Evolutionary conservation across 1,140 invertebrate genomes (phyloP), one percentile per base, ranked within the genome.

Genomic region (Drosophila sturtevanti): DNA sequence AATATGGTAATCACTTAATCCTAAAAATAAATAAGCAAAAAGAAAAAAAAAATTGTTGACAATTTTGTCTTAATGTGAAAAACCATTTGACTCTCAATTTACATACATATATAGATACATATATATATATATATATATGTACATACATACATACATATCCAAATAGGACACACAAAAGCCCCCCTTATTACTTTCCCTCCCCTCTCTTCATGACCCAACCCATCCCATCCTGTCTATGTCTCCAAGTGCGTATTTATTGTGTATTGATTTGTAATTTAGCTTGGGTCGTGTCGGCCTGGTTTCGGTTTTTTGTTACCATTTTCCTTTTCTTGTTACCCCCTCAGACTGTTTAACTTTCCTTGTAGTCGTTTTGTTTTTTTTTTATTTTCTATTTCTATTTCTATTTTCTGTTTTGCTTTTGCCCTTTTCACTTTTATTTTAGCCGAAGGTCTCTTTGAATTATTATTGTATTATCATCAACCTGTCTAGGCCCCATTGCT

Each of bases 191-290:
- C 24, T 1, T 24, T 24, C 2, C 24, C 24, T 24, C 24, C 4
- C 24, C 24, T 24, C 4, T n/a, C n/a, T n/a, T n/a, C n/a, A n/a
- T n/a, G n/a, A n/a, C n/a, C n/a, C n/a, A n/a, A n/a, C n/a, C n/a
- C n/a, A n/a, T n/a, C 34, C 34, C 4, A 7, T 35, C 34, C 34
- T 14, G 38, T 0, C 38, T 41, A 6, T 18, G 37, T 31, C 27
- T 31, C 4, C 27, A 41, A 34, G 27, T 76, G 48, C 66, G 63
- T 67, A 68, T 69, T 77, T 65, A 66, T 73, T 64, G 62, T 60
- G 22, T 81, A 81, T 81, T 82, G 79, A 81, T 81, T 81, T 81
- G 79, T 81, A 70, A 81, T 81, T 81, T 81, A 64, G 72, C 16
- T n/a, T 48, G 16, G 6, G 18, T 48, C 63, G 61, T 35, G 79